A percentile compares a stretch with the other conserved stretches of the same genome.
These are phyloP conservation scores for Pammene aurita DNA, from an alignment of 2,888 invertebrate genomes.

Conservation along the genomic window DNA sequence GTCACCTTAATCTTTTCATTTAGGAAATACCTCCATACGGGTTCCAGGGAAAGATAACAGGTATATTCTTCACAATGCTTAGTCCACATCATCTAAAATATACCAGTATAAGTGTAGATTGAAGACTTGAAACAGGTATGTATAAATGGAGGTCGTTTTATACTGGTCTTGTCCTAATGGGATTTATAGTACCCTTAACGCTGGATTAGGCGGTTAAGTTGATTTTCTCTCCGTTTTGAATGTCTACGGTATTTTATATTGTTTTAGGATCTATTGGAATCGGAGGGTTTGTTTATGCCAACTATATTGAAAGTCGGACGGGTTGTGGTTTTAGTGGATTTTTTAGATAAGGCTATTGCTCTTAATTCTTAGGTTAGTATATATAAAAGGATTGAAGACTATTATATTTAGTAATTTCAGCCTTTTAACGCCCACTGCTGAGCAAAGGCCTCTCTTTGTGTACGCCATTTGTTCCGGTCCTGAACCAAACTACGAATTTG, in stretches of 20 bases:
- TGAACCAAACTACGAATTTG: too few relatives aligned
- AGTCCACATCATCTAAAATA: not conserved
- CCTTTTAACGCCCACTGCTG: too few relatives aligned
- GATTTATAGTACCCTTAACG: conserved; percentile 43
- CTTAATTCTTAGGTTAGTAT: not conserved
- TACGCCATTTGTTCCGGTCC: too few relatives aligned
- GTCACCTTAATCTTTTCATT: conserved; percentile 74
- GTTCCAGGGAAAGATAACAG: conserved; percentile 56
- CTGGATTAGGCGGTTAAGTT: conserved; percentile 45
- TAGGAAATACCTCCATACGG: conserved; percentile 49
- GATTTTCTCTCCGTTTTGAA: conserved; percentile 55
- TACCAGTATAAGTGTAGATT: not conserved
- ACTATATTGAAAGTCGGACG: conserved; percentile 17
- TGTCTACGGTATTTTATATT: conserved; percentile 38
- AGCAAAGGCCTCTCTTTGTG: too few relatives aligned
- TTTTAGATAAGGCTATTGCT: not conserved
- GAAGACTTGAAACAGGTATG: not conserved
- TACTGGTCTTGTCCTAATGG: not conserved
- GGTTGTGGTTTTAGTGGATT: conserved; percentile 5
- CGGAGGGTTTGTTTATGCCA: conserved; percentile 21
- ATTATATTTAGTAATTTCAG: too few relatives aligned
- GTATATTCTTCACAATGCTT: not conserved
- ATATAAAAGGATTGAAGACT: not conserved
- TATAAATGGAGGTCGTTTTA: not conserved
- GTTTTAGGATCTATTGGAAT: conserved; percentile 34